Base-by-base conservation (phyloP, 1,140 invertebrate genomes). In the Arctopsyche grandis region DNA sequence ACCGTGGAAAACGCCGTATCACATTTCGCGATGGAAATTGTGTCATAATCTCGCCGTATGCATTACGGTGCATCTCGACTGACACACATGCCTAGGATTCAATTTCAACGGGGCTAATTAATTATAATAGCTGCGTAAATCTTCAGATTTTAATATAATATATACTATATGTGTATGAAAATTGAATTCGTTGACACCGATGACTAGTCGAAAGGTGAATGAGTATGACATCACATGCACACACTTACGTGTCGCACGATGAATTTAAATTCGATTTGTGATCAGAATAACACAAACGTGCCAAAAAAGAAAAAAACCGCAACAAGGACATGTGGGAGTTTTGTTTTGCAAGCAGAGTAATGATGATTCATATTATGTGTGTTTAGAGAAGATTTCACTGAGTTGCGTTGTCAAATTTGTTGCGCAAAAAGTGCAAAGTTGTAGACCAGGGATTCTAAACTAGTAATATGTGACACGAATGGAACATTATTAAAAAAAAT, bases 11-110 rank as follows among this genome's bases (percentile, higher is more conserved):
- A 29, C 24, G 21, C 24, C 63, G 63, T 66, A 66, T 66, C 26
- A 66, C 21, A 66, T 66, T 66, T 66, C 63, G 5, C 63, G 9
- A 10, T 66, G 63, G 63, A 66, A 66, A 66, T 66, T 66, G 63
- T 66, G 63, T 29, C 63, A 66, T 66, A 21, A 66, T 66, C 63
- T 26, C 29, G 3, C 29, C 21, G 63, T 26, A 66, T 66, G 63
- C 63, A 66, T 66, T 66, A 22, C 63, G 63, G 63, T 66, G 24
- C 21, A 24, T 60, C 56, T 3, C 21, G 22, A 29, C 26, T 66
- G 63, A 66, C 63, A 24, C 63, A 22, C 24, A 52, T 66, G 24
- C 21, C 22, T 21, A 26, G 63, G 63, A 24, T 66, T 66, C 22
- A 29, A 66, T 66, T 66, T 26, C 63, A 66, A 24, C 29, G 29